phyloP scores from a whole-genome alignment of 1,140 invertebrate genomes.

The Cyclargus thomasi region DNA sequence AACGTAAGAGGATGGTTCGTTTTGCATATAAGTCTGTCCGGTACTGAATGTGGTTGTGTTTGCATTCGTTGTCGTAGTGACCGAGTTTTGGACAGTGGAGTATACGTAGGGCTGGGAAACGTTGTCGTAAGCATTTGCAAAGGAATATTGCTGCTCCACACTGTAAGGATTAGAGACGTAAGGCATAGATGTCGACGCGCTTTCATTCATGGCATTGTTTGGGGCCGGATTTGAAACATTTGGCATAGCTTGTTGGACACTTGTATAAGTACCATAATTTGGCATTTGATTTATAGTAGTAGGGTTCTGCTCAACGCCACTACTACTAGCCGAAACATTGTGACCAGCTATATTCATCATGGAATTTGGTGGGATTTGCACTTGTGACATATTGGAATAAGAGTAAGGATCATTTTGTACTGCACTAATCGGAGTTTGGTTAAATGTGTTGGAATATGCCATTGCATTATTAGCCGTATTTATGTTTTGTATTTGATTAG shows the following conservation, averaged over 20 bases:
- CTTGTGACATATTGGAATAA: conserved; percentile 8
- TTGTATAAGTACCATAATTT: not conserved
- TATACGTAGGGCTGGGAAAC: conserved; percentile 45
- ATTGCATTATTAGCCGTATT: not conserved
- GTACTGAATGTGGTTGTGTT: conserved; percentile 23
- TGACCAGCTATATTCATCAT: not conserved
- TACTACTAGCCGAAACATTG: not conserved
- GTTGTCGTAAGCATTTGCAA: conserved; percentile 35
- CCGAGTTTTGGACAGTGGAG: conserved; percentile 38
- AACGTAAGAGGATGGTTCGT: conserved; percentile 31
- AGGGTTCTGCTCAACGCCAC: not conserved
- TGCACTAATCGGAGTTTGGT: not conserved
- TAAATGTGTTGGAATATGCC: conserved; percentile 10
- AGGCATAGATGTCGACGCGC: conserved; percentile 17
- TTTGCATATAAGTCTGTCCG: conserved; percentile 29
- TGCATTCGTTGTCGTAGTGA: conserved; percentile 39
- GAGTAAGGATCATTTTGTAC: conserved; percentile 12
- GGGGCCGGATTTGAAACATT: conserved; percentile 18
- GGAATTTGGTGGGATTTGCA: not conserved
- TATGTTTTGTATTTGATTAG: conserved; percentile 24
- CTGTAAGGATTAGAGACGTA: conserved; percentile 31
- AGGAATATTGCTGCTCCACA: conserved; percentile 39
- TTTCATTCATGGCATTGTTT: not conserved
- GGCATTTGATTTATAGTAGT: not conserved
- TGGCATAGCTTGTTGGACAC: conserved; percentile 5